A percentile compares a stretch with the other conserved stretches of the same genome.
These are phyloP conservation scores for Crossoptilon crossoptilon DNA, from an alignment of 2,797 vertebrate species.

Conservation along the genomic window DNA sequence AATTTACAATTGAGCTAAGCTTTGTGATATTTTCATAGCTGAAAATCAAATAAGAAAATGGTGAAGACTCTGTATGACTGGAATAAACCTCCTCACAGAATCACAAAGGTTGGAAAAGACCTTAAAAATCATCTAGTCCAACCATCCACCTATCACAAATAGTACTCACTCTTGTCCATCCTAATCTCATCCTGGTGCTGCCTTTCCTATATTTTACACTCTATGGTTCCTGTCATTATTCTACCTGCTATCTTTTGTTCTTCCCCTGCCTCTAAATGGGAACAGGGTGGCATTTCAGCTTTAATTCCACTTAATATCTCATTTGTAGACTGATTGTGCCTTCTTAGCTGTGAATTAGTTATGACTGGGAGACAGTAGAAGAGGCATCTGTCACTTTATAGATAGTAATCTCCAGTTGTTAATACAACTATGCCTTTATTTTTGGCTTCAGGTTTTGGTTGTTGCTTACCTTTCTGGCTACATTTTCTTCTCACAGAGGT, in stretches of 20 bases:
- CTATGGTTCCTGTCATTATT: neutral
- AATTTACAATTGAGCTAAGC: neutral
- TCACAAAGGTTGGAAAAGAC: too few relatives aligned
- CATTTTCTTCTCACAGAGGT: neutral
- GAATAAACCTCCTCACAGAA: neutral
- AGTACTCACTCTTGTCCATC: neutral
- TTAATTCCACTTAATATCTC: neutral
- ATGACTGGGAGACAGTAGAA: neutral
- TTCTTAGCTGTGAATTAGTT: neutral
- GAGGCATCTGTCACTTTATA: neutral
- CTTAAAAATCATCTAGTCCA: too few relatives aligned
- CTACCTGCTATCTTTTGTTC: neutral
- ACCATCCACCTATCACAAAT: too few relatives aligned
- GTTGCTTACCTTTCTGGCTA: neutral
- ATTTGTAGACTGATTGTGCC: neutral
- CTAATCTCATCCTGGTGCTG: neutral
- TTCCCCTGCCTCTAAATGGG: neutral
- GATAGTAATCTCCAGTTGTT: neutral
- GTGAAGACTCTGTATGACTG: rapidly evolving
- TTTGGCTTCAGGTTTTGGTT: neutral
- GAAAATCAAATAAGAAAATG: neutral
- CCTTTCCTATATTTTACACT: neutral
- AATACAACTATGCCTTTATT: neutral
- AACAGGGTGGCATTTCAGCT: neutral
- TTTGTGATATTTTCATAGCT: neutral